Percentiles rank a stretch among this genome's conserved stretches.
Evolutionary conservation across 2,888 invertebrate genomes (phyloP).

Genomic region (Bellardia bayeri): DNA sequence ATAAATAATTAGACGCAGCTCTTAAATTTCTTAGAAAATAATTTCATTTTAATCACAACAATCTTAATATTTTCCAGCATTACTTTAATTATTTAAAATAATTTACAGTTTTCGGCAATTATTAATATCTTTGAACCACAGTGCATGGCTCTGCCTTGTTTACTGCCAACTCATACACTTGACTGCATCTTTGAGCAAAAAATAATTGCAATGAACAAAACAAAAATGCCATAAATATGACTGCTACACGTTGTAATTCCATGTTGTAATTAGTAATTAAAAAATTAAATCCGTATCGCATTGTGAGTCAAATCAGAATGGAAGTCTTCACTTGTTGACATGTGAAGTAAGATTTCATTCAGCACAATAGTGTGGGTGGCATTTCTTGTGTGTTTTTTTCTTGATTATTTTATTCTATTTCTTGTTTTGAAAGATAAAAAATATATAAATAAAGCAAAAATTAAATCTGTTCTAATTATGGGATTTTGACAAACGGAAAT

Average conservation of each 20-base stretch:
- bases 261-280: constrained; percentile 41
- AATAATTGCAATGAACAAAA: neutral
- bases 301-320: neutral
- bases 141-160: neutral
- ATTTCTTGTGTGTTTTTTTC: neutral
- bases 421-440: no score
- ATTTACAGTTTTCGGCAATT: no score
- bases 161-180: constrained; percentile 21
- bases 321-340: neutral
- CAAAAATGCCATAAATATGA: constrained; percentile 27
- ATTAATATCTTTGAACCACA: no score
- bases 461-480: neutral
- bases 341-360: constrained; percentile 1
- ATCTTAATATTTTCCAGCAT: no score
- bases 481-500: neutral
- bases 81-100: no score
- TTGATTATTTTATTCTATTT: neutral
- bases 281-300: constrained; percentile 4
- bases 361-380: constrained; percentile 1
- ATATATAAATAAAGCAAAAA: neutral
- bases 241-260: constrained; percentile 22
- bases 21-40: no score
- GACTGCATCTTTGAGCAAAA: neutral
- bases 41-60: no score
- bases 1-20: no score